phyloP scores from a whole-genome alignment of 2,797 vertebrate genomes.

The Gila robusta region DNA sequence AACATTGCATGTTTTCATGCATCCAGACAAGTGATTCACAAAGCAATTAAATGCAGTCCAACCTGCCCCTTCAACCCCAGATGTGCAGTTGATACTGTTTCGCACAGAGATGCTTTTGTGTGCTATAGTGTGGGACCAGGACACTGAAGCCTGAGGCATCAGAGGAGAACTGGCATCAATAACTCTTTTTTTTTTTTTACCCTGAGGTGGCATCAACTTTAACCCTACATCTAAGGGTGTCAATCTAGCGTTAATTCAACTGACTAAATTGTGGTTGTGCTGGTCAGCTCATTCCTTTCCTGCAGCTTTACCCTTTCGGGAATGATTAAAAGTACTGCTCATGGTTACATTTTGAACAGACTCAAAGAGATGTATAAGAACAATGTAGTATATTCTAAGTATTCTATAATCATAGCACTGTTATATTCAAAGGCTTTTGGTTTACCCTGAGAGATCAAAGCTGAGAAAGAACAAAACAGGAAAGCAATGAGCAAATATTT shows the following conservation, averaged over 20 bases:
- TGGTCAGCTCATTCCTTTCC: slow-evolving; percentile 60
- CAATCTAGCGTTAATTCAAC: slow-evolving; percentile 76
- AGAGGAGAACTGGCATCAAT: slow-evolving; percentile 63
- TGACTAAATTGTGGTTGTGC: slow-evolving; percentile 73
- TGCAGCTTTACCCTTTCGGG: slow-evolving; percentile 46
- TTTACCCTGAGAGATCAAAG: slow-evolving; percentile 38
- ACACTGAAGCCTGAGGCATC: slow-evolving; percentile 70
- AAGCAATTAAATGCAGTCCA: slow-evolving; percentile 26
- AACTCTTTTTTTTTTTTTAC: slow-evolving; percentile 65
- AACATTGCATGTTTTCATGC: slow-evolving; percentile 40
- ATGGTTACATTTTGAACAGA: neutral
- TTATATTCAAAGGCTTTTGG: slow-evolving; percentile 23
- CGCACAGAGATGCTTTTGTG: slow-evolving; percentile 78
- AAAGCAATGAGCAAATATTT: slow-evolving; percentile 73
- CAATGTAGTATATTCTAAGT: neutral
- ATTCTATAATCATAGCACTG: neutral
- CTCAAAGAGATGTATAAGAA: neutral
- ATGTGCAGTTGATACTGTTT: slow-evolving; percentile 67
- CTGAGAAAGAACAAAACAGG: slow-evolving; percentile 43
- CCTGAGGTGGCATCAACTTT: slow-evolving; percentile 73
- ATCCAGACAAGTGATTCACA: slow-evolving; percentile 26
- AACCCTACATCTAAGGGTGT: slow-evolving; percentile 73
- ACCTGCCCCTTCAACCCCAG: slow-evolving; percentile 56
- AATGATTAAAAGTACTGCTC: neutral
- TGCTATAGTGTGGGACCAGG: slow-evolving; percentile 64